Evolutionary conservation across 2,888 invertebrate species (phyloP), one percentile per base, ranked within the genome.

Genomic region (Ceratothoa steindachneri): DNA sequence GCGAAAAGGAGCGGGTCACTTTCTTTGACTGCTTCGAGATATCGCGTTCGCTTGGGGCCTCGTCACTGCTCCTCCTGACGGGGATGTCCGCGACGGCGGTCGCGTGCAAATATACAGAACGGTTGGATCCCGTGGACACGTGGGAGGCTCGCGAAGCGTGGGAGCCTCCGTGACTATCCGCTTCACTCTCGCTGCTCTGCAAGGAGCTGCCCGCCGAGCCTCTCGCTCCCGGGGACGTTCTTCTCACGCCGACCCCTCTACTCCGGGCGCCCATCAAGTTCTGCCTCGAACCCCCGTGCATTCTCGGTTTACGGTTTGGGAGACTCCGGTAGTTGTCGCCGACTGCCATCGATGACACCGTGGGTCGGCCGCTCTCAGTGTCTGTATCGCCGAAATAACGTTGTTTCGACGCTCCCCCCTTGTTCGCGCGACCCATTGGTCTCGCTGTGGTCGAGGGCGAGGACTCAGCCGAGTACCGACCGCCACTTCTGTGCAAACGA

Each of bases 1-100:
- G 72, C 0, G 77, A 78, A 67, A 80, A 80, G 0, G 77, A 78
- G 1, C 77, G 71, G 0, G 72, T 72, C n/a, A 80, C 80, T 55
- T 77, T 77, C 27, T 72, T 72, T 29, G 72, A 31, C 69, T 79
- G 74, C 67, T 76, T 73, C 9, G 65, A 64, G 5, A 68, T 67
- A 29, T 52, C 71, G 7, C 72, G 69, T 30, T 74, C 70, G 27
- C 69, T 69, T n/a, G 70, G 64, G 15, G 68, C 52, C 12, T 64
- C 73, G 22, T 55, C 67, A 5, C 66, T 51, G n/a, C 65, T 67
- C 15, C 73, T 70, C n/a, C 69, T 66, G 3, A 73, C 78, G 19
- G 82, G 82, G 60, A 82, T 82, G 72, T 81, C 81, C 4, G 82
- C 82, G 15, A 82, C 81, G 3, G 81, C 81, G 7, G 81, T 81